Base-by-base conservation (phyloP, 2,113 vertebrate genomes). In the Bettongia penicillata region DNA sequence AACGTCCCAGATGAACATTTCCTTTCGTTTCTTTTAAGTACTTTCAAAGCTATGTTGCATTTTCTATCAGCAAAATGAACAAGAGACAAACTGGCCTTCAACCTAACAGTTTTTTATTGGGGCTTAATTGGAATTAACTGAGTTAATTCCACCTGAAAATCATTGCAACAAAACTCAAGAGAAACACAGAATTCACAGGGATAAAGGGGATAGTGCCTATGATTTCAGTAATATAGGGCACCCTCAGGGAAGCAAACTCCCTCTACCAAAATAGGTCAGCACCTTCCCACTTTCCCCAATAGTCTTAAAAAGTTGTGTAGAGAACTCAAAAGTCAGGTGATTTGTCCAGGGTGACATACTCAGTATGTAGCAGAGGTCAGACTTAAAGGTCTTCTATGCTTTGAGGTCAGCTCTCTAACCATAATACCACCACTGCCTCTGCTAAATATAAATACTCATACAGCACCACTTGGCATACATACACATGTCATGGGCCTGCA, bases 171-270 rank as follows among this genome's bases (percentile, higher is more conserved):
- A 77, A 43, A 84, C 68, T 43, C 5, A 8, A 84, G 61, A 77
- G 37, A 19, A 84, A 43, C 7, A 43, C 6, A 77, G n/a, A 77
- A 43, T 43, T 23, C 22, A 43, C 37, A 84, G n/a, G 19, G 68
- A 43, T 84, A 22, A 10, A 22, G n/a, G 37, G 16, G n/a, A 8
- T 84, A 43, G n/a, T 84, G 6, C 22, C 19, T 43, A n/a, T n/a
- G 57, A 37, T 8, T 77, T 84, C 19, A 43, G 14, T 23, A 0
- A 2, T 23, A 43, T 23, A 84, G n/a, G 37, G 68, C 12, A 68
- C 7, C 43, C n/a, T 19, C 0, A 8, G 19, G n/a, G 2, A 19
- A 23, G n/a, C 5, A 8, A 84, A 23, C 2, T 22, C n/a, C n/a
- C n/a, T 43, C 37, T 2, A 43, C n/a, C n/a, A 23, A 84, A 84